Percentiles rank a stretch among this genome's conserved stretches.
phyloP scores from a whole-genome alignment of 1,140 invertebrate species.

The Aphelenchoides besseyi region DNA sequence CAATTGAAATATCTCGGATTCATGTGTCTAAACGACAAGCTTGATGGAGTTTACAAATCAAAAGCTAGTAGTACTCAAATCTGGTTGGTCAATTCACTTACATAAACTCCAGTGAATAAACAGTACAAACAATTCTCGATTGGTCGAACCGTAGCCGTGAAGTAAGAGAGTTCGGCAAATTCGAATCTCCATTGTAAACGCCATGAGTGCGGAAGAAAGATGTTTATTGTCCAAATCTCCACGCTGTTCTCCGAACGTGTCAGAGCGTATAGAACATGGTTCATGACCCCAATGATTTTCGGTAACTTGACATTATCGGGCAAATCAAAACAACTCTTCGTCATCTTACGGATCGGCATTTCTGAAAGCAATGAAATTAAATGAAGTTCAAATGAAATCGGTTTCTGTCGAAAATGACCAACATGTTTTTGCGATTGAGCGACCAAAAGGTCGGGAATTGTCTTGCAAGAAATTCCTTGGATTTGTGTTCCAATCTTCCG shows the following conservation, averaged over 20 bases:
- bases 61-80: background rate
- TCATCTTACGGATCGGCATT: too few relatives aligned
- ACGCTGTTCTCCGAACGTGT: background rate
- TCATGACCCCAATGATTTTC: conserved; percentile 16
- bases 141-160: background rate
- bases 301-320: background rate
- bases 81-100: conserved; percentile 8
- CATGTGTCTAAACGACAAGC: background rate
- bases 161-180: conserved; percentile 8
- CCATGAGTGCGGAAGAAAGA: conserved; percentile 16
- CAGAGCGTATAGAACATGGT: conserved; percentile 7
- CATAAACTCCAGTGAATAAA: conserved; percentile 10
- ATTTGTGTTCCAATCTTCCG: too few relatives aligned
- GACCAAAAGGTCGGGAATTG: too few relatives aligned
- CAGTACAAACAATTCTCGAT: conserved; percentile 1
- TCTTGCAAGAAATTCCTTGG: too few relatives aligned
- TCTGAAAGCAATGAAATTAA: too few relatives aligned
- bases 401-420: too few relatives aligned
- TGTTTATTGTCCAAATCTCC: conserved; percentile 12
- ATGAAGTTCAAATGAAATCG: too few relatives aligned
- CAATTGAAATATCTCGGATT: background rate
- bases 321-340: too few relatives aligned
- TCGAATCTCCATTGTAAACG: background rate
- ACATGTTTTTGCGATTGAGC: too few relatives aligned
- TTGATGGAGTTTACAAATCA: background rate